phyloP scores from a whole-genome alignment of 2,797 vertebrate species.

The Fratercula arctica region DNA sequence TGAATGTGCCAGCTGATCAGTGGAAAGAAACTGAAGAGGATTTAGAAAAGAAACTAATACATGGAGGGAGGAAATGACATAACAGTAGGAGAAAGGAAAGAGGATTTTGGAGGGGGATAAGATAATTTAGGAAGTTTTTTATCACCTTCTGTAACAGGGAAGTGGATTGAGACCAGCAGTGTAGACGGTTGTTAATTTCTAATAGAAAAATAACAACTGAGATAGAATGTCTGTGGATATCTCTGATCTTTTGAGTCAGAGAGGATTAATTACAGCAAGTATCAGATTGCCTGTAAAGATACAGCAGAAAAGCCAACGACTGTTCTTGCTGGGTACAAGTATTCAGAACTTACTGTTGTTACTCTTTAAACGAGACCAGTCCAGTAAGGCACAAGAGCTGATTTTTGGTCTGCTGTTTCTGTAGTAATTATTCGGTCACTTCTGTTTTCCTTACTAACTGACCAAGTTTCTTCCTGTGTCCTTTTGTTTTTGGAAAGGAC shows the following conservation, averaged over 20 bases:
- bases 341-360: not conserved
- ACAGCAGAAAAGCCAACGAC: not conserved
- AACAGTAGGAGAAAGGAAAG: not conserved
- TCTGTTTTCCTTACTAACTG: not conserved
- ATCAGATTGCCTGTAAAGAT: slow-evolving; percentile 19
- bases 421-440: not conserved
- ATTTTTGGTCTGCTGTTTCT: not conserved
- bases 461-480: not conserved
- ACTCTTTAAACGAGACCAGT: not conserved
- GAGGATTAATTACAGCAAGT: slow-evolving; percentile 20
- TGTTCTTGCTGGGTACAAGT: not conserved
- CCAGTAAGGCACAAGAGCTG: not conserved
- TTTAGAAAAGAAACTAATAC: not conserved
- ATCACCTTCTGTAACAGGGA: not conserved
- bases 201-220: not conserved
- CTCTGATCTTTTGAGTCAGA: not conserved
- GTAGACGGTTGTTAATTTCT: not conserved
- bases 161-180: not conserved
- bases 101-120: not conserved
- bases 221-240: not conserved
- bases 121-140: not conserved
- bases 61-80: not conserved
- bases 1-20: not conserved
- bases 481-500: not conserved
- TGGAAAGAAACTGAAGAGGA: not conserved